Evolutionary conservation across 1,140 invertebrate species (phyloP).

Genomic region (Sminthurinus signatus): DNA sequence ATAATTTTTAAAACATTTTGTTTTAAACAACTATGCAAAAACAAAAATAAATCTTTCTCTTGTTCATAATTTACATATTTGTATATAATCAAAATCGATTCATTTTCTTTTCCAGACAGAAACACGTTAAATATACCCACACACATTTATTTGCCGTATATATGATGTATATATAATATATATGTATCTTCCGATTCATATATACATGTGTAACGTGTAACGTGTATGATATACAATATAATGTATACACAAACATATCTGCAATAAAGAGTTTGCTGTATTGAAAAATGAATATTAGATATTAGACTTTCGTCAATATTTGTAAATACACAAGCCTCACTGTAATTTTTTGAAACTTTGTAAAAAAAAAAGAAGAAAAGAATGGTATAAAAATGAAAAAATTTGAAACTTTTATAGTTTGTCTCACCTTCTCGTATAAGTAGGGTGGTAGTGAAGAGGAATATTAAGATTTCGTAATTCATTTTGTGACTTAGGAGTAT

Average conservation of each 20-base stretch:
- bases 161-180: too few species aligned
- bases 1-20: neutral
- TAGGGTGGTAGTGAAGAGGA: neutral
- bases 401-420: neutral
- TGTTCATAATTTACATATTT: neutral
- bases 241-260: too few species aligned
- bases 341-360: neutral
- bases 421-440: constrained; percentile 13
- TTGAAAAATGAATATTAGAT: too few species aligned
- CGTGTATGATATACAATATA: too few species aligned
- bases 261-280: too few species aligned
- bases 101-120: too few species aligned
- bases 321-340: neutral
- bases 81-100: neutral
- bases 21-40: neutral
- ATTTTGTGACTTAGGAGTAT: too few species aligned
- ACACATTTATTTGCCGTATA: too few species aligned
- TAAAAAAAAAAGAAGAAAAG: neutral
- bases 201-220: too few species aligned
- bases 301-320: too few species aligned
- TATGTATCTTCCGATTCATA: too few species aligned
- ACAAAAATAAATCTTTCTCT: neutral
- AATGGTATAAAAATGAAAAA: neutral
- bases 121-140: too few species aligned
- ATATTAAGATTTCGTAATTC: constrained; percentile 5